Evolutionary conservation across 2,888 invertebrate genomes (phyloP).

Genomic region (Erebia ligea): DNA sequence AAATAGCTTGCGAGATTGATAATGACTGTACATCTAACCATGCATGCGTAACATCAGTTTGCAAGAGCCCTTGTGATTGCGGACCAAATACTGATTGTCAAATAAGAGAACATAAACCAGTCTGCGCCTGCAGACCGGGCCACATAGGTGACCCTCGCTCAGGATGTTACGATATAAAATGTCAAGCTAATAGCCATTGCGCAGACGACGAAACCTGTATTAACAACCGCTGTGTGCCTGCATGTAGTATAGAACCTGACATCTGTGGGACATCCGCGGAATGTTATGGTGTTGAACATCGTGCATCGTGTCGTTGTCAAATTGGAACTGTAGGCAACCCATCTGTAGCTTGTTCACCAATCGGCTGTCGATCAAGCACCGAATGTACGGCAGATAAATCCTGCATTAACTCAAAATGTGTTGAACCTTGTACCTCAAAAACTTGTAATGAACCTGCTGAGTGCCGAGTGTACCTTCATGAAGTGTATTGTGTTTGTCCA

Average conservation of each 20-base stretch:
- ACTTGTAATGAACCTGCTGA: constrained; percentile 89
- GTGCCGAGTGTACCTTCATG: constrained; percentile 90
- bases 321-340: constrained; percentile 93
- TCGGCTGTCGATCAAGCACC: constrained; percentile 90
- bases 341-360: constrained; percentile 88
- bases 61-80: constrained; percentile 93
- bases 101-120: constrained; percentile 92
- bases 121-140: constrained; percentile 92
- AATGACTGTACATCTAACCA: constrained; percentile 90
- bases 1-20: constrained; percentile 88
- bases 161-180: constrained; percentile 90
- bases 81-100: constrained; percentile 93
- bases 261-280: constrained; percentile 90
- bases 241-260: constrained; percentile 87
- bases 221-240: constrained; percentile 91
- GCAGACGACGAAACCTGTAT: constrained; percentile 92
- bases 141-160: constrained; percentile 93
- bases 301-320: constrained; percentile 92
- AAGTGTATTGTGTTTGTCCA: constrained; percentile 91
- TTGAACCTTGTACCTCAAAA: constrained; percentile 88
- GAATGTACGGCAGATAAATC: constrained; percentile 92
- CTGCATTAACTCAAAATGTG: constrained; percentile 91
- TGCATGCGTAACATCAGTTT: constrained; percentile 91
- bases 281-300: constrained; percentile 91
- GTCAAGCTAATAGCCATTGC: constrained; percentile 90